Evolutionary conservation across 2,113 vertebrate genomes (phyloP), one percentile per base, ranked within the genome.

Genomic region (Pterocles gutturalis): DNA sequence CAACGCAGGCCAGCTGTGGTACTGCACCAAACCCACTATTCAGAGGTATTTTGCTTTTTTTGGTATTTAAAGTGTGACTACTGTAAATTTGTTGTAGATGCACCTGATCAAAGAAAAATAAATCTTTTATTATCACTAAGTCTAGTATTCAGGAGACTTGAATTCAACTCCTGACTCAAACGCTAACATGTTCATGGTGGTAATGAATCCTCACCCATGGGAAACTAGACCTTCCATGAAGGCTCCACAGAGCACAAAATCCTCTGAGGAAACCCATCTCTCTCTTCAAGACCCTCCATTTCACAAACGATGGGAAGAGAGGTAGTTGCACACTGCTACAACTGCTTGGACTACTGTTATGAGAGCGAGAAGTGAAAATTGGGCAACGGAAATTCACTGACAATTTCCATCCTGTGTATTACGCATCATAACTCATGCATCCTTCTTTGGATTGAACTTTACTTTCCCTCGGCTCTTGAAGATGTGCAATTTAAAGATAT

Each of bases 381-480:
- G 38, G 33, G n/a, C 2, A 2, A 70, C 0, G 0, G 24, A 49
- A 25, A 29, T 11, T 20, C 58, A 55, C 0, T 0, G 48, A n/a
- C 8, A 24, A 34, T 28, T 66, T 48, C 69, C n/a, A 49, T 12
- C 19, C 26, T 67, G 13, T 13, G 26, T 11, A 26, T 87, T 43
- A 75, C 2, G 5, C 1, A 58, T 20, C 34, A n/a, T 19, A 70
- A 89, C 57, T 45, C 10, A n/a, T 3, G 18, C 7, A 22, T 10
- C 43, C 20, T 21, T 34, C 53, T 78, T 61, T 9, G 3, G 41
- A 12, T 29, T 77, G 38, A 80, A 83, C 4, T 79, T 55, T 45
- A 0, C 25, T 57, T 79, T 77, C 29, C 11, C 26, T 64, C 55
- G 15, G 51, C 41, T 49, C 51, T 87, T 75, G 51, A 87, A 51